Conservation (phyloP, 2,888 invertebrate species). For the Ceraclea dissimilis region DNA sequence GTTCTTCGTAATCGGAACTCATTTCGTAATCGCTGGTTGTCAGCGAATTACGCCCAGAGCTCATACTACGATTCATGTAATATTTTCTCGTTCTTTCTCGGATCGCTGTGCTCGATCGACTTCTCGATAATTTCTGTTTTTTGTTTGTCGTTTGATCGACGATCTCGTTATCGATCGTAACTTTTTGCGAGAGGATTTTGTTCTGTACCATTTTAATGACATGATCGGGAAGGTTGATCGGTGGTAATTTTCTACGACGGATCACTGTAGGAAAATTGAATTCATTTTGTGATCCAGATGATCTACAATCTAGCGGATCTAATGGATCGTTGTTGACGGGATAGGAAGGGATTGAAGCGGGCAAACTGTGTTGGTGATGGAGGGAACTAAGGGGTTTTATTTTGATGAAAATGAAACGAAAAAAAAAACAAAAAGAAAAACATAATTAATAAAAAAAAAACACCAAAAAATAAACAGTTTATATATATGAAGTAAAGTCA, state of each 20-base stretch:
- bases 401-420: neutral
- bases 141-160: neutral
- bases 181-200: constrained; percentile 13
- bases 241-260: constrained; percentile 33
- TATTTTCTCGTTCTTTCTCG: constrained; percentile 32
- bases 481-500: too few relatives aligned
- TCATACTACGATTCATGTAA: constrained; percentile 36
- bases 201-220: constrained; percentile 33
- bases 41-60: constrained; percentile 7
- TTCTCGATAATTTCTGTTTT: constrained; percentile 32
- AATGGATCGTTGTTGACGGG: neutral
- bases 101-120: constrained; percentile 36
- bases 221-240: constrained; percentile 31
- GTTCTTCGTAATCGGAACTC: constrained; percentile 16
- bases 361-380: constrained; percentile 17
- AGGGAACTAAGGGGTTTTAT: neutral
- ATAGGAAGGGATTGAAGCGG: constrained; percentile 16
- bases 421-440: neutral
- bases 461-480: too few relatives aligned
- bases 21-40: constrained; percentile 7
- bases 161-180: neutral
- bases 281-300: constrained; percentile 28
- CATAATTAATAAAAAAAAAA: neutral
- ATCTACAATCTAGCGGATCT: constrained; percentile 29
- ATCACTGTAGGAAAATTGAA: constrained; percentile 24